These are phyloP conservation scores for Lapara coniferarum DNA, from an alignment of 2,888 invertebrate species.

Conservation along the genomic window DNA sequence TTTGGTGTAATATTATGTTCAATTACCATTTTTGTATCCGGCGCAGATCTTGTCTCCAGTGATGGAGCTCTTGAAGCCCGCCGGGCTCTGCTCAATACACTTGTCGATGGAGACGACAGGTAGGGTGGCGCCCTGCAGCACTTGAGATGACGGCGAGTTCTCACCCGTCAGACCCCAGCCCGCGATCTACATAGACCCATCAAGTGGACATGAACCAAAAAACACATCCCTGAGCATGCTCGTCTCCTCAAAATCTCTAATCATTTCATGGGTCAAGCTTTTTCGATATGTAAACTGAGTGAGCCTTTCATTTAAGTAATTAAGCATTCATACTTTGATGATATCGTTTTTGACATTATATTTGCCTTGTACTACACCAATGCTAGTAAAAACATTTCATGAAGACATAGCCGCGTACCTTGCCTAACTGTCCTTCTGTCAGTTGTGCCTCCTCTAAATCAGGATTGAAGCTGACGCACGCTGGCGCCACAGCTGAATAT, in stretches of 20 bases:
- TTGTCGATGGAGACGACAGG: slow-evolving; percentile 48
- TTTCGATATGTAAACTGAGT: no score
- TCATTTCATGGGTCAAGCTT: no score
- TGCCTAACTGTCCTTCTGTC: slow-evolving; percentile 41
- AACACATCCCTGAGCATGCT: no score
- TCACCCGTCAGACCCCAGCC: slow-evolving; percentile 55
- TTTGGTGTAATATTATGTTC: not conserved
- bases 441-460: slow-evolving; percentile 53
- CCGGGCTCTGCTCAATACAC: slow-evolving; percentile 45
- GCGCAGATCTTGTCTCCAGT: slow-evolving; percentile 62
- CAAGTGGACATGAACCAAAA: no score
- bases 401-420: slow-evolving; percentile 33
- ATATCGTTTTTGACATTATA: no score
- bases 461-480: slow-evolving; percentile 71
- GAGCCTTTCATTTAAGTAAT: no score
- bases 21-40: slow-evolving; percentile 51
- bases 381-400: no score
- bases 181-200: slow-evolving; percentile 47
- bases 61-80: slow-evolving; percentile 49
- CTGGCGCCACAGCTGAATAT: slow-evolving; percentile 70
- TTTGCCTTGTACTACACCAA: no score
- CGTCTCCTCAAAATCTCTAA: no score
- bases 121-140: slow-evolving; percentile 49
- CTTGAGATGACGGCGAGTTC: slow-evolving; percentile 44
- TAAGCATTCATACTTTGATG: no score